Base-by-base conservation (phyloP, 23 tunicate genomes). In the Oikopleura vanhoeffeni region DNA sequence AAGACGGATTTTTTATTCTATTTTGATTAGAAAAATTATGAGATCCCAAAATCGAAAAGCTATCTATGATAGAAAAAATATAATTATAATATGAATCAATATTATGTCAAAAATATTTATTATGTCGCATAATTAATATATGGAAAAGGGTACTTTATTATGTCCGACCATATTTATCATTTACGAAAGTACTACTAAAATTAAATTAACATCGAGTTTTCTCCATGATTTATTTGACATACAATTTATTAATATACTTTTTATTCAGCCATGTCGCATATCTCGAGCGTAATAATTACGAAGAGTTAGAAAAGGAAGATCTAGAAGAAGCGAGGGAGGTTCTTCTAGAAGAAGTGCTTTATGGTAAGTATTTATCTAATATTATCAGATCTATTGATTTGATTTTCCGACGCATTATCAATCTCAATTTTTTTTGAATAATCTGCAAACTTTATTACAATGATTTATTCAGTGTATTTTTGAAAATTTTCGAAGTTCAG, bases 101-200 rank as follows among this genome's bases (percentile, higher is more conserved):
- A n/a, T n/a, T n/a, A n/a, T n/a, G n/a, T n/a, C n/a, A n/a, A n/a
- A n/a, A n/a, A n/a, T n/a, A n/a, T n/a, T n/a, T n/a, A n/a, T n/a
- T n/a, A n/a, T n/a, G n/a, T n/a, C n/a, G n/a, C n/a, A n/a, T n/a
- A n/a, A n/a, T 0, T 41, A 27, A 83, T 83, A 40, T n/a, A 8
- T 3, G 30, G 30, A 0, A 76, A 60, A 87, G 89, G 87, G 49
- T 90, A 92, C 34, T 86, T 85, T 49, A 86, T 41, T 64, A 58
- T 87, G 87, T 41, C 91, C 34, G 40, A 86, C 0, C 97, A 92
- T 76, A 83, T 41, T 28, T 91, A 91, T 84, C 89, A 91, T 76
- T 57, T 91, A 82, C 84, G 83, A 58, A 89, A 85, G 71, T 28
- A 83, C 40, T 86, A 85, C 24, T n/a, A n/a, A n/a, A n/a, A n/a